Evolutionary conservation across 2,888 invertebrate genomes (phyloP), one percentile per base, ranked within the genome.

Genomic region (Willowsia nigromaculata): DNA sequence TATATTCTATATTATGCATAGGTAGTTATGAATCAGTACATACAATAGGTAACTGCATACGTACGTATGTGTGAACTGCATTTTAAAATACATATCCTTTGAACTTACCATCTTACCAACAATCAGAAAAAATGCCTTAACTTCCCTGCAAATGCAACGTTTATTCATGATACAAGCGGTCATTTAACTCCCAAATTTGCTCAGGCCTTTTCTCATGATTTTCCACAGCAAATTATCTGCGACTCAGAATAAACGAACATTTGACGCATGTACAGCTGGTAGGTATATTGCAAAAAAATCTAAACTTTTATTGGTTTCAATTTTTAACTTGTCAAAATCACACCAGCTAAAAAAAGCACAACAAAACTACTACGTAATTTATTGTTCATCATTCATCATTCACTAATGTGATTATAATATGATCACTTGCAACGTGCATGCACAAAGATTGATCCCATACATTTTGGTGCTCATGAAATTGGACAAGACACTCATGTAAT

Each of bases 341-440:
- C n/a, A n/a, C n/a, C n/a, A n/a, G n/a, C n/a, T n/a, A n/a, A n/a
- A n/a, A n/a, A n/a, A n/a, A n/a, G n/a, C n/a, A n/a, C n/a, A n/a
- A n/a, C n/a, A n/a, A n/a, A n/a, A n/a, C n/a, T n/a, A n/a, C 30
- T 30, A 62, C 25, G 6, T 22, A 22, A 11, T 15, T 22, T 43
- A 25, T n/a, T 65, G 30, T 30, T 11, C 30, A 62, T 13, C 30
- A 43, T 0, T 40, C 11, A 37, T 50, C 18, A 68, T 68, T 18
- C 7, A 7, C 37, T 37, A 4, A 68, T 37, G 2, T 4, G 3
- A 27, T 27, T 27, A 50, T 50, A 9, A 3, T 18, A 18, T 6
- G 84, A 74, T 84, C 84, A 84, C 56, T 56, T 84, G 74, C 59
- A 56, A 18, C 18, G 74, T 71, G 71, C 84, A 84, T 84, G 84